phyloP scores from a whole-genome alignment of 2,888 invertebrate species.

The Vanessa cardui region DNA sequence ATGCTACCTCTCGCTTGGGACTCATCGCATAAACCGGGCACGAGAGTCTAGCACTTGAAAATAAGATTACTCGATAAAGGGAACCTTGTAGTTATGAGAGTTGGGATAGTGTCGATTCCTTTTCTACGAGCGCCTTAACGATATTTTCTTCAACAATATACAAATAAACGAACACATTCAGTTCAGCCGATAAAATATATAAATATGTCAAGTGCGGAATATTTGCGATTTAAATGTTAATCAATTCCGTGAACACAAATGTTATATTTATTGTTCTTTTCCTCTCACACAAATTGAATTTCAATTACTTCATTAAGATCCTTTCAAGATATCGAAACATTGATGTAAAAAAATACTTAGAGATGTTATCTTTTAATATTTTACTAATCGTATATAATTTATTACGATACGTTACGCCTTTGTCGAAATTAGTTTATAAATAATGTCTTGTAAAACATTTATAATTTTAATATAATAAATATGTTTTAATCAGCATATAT shows the following conservation, averaged over 20 bases:
- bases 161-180: too few relatives aligned
- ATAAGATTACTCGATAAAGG: slow-evolving; percentile 40
- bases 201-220: not conserved
- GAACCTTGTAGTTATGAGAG: slow-evolving; percentile 29
- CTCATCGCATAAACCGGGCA: slow-evolving; percentile 38
- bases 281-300: not conserved
- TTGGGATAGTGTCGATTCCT: slow-evolving; percentile 21
- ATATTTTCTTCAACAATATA: not conserved
- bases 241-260: not conserved
- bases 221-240: not conserved
- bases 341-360: not conserved
- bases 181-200: not conserved
- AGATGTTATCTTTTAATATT: not conserved
- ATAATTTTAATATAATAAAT: too few relatives aligned
- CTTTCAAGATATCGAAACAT: slow-evolving; percentile 9
- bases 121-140: slow-evolving; percentile 4
- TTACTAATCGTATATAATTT: not conserved
- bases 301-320: slow-evolving; percentile 7
- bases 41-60: slow-evolving; percentile 36
- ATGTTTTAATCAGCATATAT: too few relatives aligned
- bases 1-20: slow-evolving; percentile 39
- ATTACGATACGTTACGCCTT: slow-evolving; percentile 3
- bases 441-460: too few relatives aligned
- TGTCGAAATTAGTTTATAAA: not conserved
- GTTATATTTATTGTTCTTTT: not conserved